Conservation (phyloP, 2,797 vertebrate species). For the Falco biarmicus region DNA sequence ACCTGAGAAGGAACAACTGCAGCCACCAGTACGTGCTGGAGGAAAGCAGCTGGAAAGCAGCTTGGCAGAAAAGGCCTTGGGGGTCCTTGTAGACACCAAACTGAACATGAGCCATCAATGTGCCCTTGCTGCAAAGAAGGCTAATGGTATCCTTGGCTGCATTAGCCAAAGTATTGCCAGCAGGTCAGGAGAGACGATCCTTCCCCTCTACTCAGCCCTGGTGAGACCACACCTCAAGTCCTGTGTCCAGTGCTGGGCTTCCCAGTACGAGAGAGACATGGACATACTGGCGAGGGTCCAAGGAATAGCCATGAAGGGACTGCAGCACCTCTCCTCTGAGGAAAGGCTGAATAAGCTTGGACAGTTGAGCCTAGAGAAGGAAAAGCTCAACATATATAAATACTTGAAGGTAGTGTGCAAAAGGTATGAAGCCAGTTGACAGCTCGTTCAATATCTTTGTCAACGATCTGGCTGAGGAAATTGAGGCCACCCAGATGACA, state of each 20-base stretch:
- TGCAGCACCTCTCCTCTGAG: neutral
- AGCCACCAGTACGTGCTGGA: neutral
- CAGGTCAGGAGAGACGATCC: neutral
- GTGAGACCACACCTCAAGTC: neutral
- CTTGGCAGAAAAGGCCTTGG: neutral
- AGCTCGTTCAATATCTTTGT: neutral
- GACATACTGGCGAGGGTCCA: neutral
- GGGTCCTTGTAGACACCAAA: neutral
- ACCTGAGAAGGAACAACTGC: neutral
- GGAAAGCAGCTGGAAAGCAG: neutral
- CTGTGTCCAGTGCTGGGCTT: neutral
- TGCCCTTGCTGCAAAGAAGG: neutral
- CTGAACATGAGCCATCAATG: rapidly evolving
- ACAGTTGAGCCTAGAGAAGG: neutral
- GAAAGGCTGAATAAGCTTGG: neutral
- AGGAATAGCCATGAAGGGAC: neutral
- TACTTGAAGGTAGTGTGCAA: neutral
- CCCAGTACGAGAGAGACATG: neutral
- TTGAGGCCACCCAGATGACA: neutral
- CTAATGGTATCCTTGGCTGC: neutral
- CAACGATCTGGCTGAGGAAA: neutral
- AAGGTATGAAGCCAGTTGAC: neutral
- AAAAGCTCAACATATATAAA: neutral
- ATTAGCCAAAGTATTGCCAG: neutral
- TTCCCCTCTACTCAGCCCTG: neutral